Base-by-base conservation (phyloP, 2,888 invertebrate species). In the Tetrapedia diversipes region DNA sequence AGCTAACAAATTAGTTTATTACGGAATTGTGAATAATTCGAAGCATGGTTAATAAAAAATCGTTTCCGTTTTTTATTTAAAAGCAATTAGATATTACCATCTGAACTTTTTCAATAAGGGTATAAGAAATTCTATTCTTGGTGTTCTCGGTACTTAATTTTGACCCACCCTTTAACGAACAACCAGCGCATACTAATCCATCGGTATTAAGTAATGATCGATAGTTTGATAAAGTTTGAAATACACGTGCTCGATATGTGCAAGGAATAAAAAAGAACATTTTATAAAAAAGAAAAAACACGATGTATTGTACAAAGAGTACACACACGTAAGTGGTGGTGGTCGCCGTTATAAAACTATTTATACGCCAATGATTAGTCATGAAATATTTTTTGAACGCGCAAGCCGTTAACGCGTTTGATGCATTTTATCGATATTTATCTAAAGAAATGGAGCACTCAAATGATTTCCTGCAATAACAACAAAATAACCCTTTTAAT, bases 191-290 rank as follows among this genome's bases (percentile, higher is more conserved):
- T 78, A 65, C 47, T 70, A 76, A 78, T 67, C 47, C 47, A 66
- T 67, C 41, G 51, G 63, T 66, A 63, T 64, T 64, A 54, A 68
- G 41, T 60, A 54, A 63, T 66, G 54, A 68, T 75, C 76, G 49
- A 77, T 77, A 65, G 76, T 56, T 64, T 41, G 43, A 70, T 61
- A 66, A 76, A 66, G 60, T 69, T 75, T 47, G 39, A 67, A 63
- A 22, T 45, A 29, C 68, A 41, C 47, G 63, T 56, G 51, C 24
- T 43, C 24, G 14, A 37, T 51, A 39, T 34, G 34, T 14, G 16
- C 24, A 32, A 43, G 19, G 22, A 59, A 1, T 34, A 29, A 49
- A 47, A 60, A 27, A 60, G 24, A 24, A 4, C n/a, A 41, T 16
- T 64, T 67, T 67, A 47, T 54, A 57, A 51, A 66, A 63, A 27